These are phyloP conservation scores for Drosophila eohydei DNA, from an alignment of 2,888 invertebrate species.

Conservation along the genomic window DNA sequence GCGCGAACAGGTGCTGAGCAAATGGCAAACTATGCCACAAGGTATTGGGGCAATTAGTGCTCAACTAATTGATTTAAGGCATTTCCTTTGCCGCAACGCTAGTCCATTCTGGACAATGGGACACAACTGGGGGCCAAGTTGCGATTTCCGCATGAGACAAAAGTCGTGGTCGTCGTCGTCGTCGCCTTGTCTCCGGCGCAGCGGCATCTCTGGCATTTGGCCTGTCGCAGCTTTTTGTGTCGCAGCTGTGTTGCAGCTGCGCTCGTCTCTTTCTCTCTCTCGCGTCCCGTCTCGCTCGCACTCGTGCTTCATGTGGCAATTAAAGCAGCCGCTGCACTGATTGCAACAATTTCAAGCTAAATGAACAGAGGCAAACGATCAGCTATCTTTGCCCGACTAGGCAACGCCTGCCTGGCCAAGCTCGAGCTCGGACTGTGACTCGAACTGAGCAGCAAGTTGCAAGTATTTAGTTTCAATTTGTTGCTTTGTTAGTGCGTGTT, in stretches of 20 bases:
- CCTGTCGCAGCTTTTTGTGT: conserved; percentile 53
- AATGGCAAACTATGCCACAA: conserved; percentile 83
- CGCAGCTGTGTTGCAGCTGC: conserved; percentile 50
- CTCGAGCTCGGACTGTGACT: conserved; percentile 11
- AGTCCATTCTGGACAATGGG: conserved; percentile 46
- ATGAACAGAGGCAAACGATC: conserved; percentile 70
- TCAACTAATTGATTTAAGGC: conserved; percentile 85
- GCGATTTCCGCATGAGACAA: conserved; percentile 73
- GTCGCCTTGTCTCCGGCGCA: conserved; percentile 65
- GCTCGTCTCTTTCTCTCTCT: conserved; percentile 2
- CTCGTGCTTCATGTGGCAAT: conserved; percentile 50
- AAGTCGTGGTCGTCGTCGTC: conserved; percentile 51
- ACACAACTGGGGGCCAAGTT: conserved; percentile 24
- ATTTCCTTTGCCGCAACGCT: conserved; percentile 82
- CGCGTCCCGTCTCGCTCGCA: conserved; percentile 3
- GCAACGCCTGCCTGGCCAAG: conserved; percentile 16
- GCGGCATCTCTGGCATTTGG: conserved; percentile 73
- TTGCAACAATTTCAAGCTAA: conserved; percentile 81
- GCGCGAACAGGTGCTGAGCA: conserved; percentile 75
- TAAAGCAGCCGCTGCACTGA: conserved; percentile 75
- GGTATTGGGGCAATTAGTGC: conserved; percentile 85
- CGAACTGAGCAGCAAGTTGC: conserved; percentile 46
- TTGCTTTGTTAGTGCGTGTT: conserved; percentile 80
- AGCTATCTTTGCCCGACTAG: conserved; percentile 40
- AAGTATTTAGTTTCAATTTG: conserved; percentile 85